Evolutionary conservation across 2,888 invertebrate genomes (phyloP).

Genomic region (Drosophila subquinaria): DNA sequence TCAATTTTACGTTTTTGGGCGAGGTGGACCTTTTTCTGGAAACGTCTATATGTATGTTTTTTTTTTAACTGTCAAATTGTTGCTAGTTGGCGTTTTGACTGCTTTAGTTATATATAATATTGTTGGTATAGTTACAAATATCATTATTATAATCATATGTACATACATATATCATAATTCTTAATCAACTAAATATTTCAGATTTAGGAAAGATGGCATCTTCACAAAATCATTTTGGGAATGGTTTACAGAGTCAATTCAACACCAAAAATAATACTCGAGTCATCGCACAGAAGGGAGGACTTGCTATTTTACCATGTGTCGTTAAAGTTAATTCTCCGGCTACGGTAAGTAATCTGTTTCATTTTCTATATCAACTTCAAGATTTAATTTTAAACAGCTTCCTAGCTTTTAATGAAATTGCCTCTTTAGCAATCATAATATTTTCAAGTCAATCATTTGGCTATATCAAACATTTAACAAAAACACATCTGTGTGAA

Average conservation of each 20-base stretch:
- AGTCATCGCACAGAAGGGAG: conserved; percentile 85
- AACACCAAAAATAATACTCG: conserved; percentile 85
- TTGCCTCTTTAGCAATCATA: no score
- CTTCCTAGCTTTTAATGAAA: no score
- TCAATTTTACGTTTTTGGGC: no score
- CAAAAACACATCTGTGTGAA: no score
- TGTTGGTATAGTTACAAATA: not conserved
- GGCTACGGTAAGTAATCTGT: conserved; percentile 81
- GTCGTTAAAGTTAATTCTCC: conserved; percentile 85
- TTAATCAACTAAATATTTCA: conserved; percentile 36
- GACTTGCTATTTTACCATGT: conserved; percentile 85
- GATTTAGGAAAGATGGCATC: conserved; percentile 84
- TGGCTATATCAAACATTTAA: not conserved
- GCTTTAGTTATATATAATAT: no score
- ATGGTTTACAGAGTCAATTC: conserved; percentile 82
- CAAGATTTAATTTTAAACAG: no score
- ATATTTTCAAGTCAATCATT: no score
- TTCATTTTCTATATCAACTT: no score
- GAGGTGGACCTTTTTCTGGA: no score
- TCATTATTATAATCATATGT: not conserved
- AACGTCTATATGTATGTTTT: no score
- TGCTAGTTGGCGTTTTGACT: no score
- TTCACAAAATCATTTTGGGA: conserved; percentile 84
- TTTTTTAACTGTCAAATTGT: no score
- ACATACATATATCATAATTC: not conserved